phyloP scores from a whole-genome alignment of 1,140 invertebrate genomes.

The Ridgeia piscesae region DNA sequence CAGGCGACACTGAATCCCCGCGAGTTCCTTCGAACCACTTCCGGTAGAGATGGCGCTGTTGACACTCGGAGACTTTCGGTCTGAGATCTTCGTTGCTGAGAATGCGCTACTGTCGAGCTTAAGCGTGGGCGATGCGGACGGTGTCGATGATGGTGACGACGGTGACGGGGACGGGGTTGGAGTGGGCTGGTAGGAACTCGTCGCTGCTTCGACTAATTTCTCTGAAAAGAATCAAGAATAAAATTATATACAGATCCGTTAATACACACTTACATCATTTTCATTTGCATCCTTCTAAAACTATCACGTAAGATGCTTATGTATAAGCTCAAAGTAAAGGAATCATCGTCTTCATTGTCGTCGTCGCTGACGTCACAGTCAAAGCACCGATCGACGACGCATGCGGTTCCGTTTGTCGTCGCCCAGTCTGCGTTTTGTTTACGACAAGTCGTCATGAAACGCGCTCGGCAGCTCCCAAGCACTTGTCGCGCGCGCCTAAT shows the following conservation, averaged over 20 bases:
- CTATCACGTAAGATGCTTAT: background rate
- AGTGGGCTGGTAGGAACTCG: background rate
- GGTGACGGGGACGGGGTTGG: background rate
- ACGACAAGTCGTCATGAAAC: background rate
- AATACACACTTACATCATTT: background rate
- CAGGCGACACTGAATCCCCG: constrained; percentile 49
- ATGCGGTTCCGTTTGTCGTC: background rate
- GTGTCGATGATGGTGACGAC: background rate
- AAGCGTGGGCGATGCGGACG: background rate
- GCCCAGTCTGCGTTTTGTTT: background rate
- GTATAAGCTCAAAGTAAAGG: background rate
- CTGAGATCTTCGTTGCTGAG: background rate
- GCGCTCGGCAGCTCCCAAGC: background rate
- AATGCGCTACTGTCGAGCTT: background rate
- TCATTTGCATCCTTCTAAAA: no score
- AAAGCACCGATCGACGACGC: background rate
- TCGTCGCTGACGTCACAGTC: background rate
- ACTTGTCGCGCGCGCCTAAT: constrained; percentile 3
- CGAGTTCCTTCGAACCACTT: constrained; percentile 31
- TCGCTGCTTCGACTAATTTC: constrained; percentile 18
- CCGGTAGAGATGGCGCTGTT: constrained; percentile 11
- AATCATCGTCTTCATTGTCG: no score
- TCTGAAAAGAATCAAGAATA: background rate
- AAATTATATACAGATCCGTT: background rate
- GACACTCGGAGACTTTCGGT: background rate